phyloP scores from a whole-genome alignment of 2,888 invertebrate genomes.

The Bombyx huttoni region DNA sequence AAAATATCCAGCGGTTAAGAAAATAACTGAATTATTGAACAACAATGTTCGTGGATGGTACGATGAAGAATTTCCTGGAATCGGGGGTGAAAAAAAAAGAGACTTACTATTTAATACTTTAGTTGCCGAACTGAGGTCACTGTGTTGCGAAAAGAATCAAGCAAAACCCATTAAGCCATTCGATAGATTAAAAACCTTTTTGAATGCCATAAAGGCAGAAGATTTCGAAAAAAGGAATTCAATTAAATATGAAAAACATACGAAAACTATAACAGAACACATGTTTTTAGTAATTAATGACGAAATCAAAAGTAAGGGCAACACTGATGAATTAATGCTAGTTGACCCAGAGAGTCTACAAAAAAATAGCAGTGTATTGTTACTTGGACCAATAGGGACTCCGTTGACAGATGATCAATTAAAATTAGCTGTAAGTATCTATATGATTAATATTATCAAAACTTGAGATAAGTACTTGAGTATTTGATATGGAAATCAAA shows the following conservation, averaged over 20 bases:
- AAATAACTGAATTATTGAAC: slow-evolving; percentile 39
- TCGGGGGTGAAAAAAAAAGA: slow-evolving; percentile 37
- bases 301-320: slow-evolving; percentile 43
- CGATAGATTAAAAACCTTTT: slow-evolving; percentile 14
- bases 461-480: neutral
- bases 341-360: slow-evolving; percentile 57
- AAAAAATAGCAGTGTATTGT: slow-evolving; percentile 47
- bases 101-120: slow-evolving; percentile 52
- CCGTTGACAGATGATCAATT: slow-evolving; percentile 42
- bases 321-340: slow-evolving; percentile 36
- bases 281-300: slow-evolving; percentile 59
- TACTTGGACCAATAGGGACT: slow-evolving; percentile 51
- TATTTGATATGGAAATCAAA: too few relatives aligned
- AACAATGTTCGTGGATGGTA: slow-evolving; percentile 18
- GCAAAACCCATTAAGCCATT: slow-evolving; percentile 10
- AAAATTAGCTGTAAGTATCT: slow-evolving; percentile 42
- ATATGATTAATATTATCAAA: slow-evolving; percentile 1
- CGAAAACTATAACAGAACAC: slow-evolving; percentile 21
- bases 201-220: slow-evolving; percentile 16
- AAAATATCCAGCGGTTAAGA: slow-evolving; percentile 39
- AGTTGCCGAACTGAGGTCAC: slow-evolving; percentile 46
- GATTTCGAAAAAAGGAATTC: slow-evolving; percentile 9
- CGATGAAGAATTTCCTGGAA: slow-evolving; percentile 9
- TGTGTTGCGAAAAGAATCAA: slow-evolving; percentile 47
- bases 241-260: slow-evolving; percentile 2